A percentile compares a stretch with the other conserved stretches of the same genome.
These are phyloP conservation scores for Villa cingulata DNA, from an alignment of 2,888 invertebrate genomes.

Conservation along the genomic window DNA sequence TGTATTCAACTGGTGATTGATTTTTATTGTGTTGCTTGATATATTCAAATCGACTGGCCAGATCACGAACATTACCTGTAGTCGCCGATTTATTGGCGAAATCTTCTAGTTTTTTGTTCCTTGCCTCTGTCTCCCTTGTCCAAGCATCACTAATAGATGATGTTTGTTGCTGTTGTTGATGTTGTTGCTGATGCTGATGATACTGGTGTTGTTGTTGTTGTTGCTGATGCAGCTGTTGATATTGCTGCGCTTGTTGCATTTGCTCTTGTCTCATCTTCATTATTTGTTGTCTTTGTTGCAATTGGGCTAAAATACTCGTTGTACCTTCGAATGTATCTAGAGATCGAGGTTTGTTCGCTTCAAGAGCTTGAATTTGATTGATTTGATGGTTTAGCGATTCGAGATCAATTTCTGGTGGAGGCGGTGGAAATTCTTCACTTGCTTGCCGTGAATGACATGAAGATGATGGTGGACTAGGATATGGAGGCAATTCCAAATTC, in stretches of 20 bases:
- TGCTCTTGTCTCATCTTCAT: conserved; percentile 36
- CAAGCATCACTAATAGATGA: conserved; percentile 40
- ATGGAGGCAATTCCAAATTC: conserved; percentile 56
- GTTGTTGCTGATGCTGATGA: conserved; percentile 40
- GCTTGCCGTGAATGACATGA: conserved; percentile 71
- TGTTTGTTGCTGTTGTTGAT: conserved; percentile 25
- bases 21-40: conserved; percentile 13
- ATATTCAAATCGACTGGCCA: conserved; percentile 69
- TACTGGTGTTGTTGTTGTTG: conserved; percentile 43
- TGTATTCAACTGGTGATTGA: background rate
- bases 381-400: conserved; percentile 49
- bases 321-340: conserved; percentile 33
- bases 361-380: conserved; percentile 36
- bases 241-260: conserved; percentile 36
- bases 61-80: conserved; percentile 51
- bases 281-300: conserved; percentile 51
- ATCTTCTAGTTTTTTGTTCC: conserved; percentile 32
- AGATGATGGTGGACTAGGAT: conserved; percentile 64
- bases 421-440: conserved; percentile 81
- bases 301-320: conserved; percentile 44
- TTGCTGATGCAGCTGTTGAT: conserved; percentile 34
- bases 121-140: conserved; percentile 44
- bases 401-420: conserved; percentile 65
- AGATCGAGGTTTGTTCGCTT: conserved; percentile 32
- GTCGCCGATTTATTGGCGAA: background rate